Conservation (phyloP, 2,888 invertebrate species). For the Brachyopa scutellaris region DNA sequence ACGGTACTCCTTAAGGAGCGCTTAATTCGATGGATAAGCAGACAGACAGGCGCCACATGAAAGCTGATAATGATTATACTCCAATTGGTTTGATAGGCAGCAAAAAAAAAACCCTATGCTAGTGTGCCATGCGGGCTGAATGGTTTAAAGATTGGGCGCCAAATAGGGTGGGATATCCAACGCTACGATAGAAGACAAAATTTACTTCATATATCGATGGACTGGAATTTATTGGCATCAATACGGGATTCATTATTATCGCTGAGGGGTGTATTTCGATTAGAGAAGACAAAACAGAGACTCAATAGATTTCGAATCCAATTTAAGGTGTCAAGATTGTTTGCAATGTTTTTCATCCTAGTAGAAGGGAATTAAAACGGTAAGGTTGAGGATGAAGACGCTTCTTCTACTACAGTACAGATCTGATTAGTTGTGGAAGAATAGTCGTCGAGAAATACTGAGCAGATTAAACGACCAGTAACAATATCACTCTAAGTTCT, state of each 20-base stretch:
- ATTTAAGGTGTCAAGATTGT: too few species aligned
- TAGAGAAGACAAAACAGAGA: background rate
- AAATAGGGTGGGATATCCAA: background rate
- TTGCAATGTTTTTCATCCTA: too few species aligned
- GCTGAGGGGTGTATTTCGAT: background rate
- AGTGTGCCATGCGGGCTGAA: background rate
- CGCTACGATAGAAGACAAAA: background rate
- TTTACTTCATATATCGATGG: background rate
- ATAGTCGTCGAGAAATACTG: too few species aligned
- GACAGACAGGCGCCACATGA: background rate
- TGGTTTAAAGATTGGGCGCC: background rate
- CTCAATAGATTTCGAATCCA: too few species aligned
- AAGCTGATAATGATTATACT: constrained; percentile 1
- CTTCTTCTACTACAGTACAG: too few species aligned
- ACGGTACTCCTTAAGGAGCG: background rate
- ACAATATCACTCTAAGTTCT: too few species aligned
- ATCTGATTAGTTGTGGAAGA: too few species aligned
- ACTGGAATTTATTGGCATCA: background rate
- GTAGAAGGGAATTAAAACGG: too few species aligned
- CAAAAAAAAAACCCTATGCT: too few species aligned
- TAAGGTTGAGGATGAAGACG: too few species aligned
- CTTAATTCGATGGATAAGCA: constrained; percentile 14
- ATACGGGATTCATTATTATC: background rate
- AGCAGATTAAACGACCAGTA: too few species aligned
- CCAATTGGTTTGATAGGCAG: constrained; percentile 1